Base-by-base conservation (phyloP, 2,797 vertebrate genomes). In the Neosilurus mollespiculum region DNA sequence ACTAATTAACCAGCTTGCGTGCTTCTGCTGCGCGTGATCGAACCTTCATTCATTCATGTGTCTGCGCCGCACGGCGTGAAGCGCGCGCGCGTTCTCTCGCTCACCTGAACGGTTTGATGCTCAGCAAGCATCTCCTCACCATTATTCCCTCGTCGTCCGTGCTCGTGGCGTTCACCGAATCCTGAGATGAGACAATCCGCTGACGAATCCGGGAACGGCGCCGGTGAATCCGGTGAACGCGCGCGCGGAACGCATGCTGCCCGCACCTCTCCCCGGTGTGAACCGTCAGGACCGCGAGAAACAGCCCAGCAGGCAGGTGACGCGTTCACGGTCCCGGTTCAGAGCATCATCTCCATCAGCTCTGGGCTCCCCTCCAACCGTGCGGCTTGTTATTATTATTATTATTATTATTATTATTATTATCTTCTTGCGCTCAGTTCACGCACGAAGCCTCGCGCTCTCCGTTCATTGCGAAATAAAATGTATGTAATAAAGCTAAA, bases 31-130 rank as follows among this genome's bases (percentile, higher is more conserved):
- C 37, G 18, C 76, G 59, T n/a, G 15, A 61, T 61, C 30, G 9
- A 20, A 12, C 34, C 12, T 4, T 9, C 1, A 9, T 62, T 26
- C 1, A 34, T 37, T 37, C 9, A 14, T 30, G 9, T 15, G n/a
- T 16, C 4, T 26, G 4, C 11, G 2, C 0, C 24, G 70, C 49
- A 26, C 70, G 43, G n/a, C 26, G 54, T 30, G 10, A 56, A 30
- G 8, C 12, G 49, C 14, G 49, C 8, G 53, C 16, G 51, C 7
- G 51, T 16, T 43, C 43, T 43, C 43, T 94, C 95, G 93, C 97
- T 97, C 94, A 99, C 98, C 98, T 96, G 94, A 99, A 99, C 53
- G 97, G 98, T 94, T 96, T 97, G 95, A 97, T 94, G 93, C 97
- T 98, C 94, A 98, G 95, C 86, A 98, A 96, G 92, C 97, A 97